phyloP scores from a whole-genome alignment of 2,888 invertebrate genomes.

The Serripes groenlandicus region DNA sequence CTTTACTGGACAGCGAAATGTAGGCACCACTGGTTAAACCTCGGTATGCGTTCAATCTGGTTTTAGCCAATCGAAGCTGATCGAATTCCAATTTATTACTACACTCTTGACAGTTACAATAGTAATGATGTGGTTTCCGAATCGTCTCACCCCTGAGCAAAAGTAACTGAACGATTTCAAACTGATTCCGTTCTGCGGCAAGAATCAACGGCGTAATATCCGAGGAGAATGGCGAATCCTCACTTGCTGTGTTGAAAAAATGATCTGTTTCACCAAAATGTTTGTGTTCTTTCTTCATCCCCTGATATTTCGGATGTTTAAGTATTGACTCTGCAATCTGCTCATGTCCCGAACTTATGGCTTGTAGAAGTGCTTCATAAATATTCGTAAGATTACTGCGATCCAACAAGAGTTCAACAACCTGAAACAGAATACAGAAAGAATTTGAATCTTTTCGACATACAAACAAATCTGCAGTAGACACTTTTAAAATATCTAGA shows the following conservation, averaged over 20 bases:
- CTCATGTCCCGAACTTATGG: slow-evolving; percentile 83
- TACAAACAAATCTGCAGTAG: not conserved
- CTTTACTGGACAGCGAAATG: slow-evolving; percentile 82
- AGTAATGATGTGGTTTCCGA: slow-evolving; percentile 84
- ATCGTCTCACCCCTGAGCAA: slow-evolving; percentile 83
- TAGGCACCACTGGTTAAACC: slow-evolving; percentile 83
- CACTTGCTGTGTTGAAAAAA: slow-evolving; percentile 78
- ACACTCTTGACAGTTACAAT: slow-evolving; percentile 83
- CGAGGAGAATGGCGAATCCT: slow-evolving; percentile 82
- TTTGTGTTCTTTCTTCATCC: slow-evolving; percentile 78
- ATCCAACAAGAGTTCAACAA: slow-evolving; percentile 79
- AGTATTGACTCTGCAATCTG: slow-evolving; percentile 84
- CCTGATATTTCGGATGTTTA: slow-evolving; percentile 83
- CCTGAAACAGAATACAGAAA: slow-evolving; percentile 66
- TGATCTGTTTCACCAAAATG: slow-evolving; percentile 79
- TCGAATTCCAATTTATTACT: slow-evolving; percentile 80
- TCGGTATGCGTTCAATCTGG: slow-evolving; percentile 82
- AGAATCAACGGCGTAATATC: slow-evolving; percentile 83
- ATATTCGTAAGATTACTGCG: slow-evolving; percentile 80
- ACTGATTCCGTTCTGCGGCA: slow-evolving; percentile 82
- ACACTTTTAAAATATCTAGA: no score
- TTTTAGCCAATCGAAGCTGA: slow-evolving; percentile 81
- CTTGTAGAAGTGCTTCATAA: slow-evolving; percentile 82
- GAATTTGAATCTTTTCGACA: not conserved
- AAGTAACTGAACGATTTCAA: slow-evolving; percentile 80